Evolutionary conservation across 2,888 invertebrate genomes (phyloP), one percentile per base, ranked within the genome.

Genomic region (Apocheima hispidaria): DNA sequence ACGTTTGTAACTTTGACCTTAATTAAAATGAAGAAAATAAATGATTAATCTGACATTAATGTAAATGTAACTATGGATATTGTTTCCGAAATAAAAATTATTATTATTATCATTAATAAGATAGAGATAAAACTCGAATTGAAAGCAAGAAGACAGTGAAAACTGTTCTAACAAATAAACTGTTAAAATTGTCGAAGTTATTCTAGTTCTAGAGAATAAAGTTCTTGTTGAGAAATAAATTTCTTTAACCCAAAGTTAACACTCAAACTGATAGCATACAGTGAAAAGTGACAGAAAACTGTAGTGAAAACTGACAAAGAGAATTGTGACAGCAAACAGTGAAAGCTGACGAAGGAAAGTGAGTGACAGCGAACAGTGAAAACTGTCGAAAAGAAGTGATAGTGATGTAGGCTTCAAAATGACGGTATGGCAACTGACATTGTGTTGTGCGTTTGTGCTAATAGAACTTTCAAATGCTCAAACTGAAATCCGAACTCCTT

Each of bases 371-470:
- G 14, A 23, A 40, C 10, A 44, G 16, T 28, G 28, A 16, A 26
- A 26, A 28, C 16, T 28, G 16, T 14, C 16, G 23, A 18, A 38
- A 6, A 43, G 20, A 30, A 61, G 43, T 58, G 41, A n/a, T 3
- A 63, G 49, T 44, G 41, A 68, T 64, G 62, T 41, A 36, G 41
- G 28, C 49, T 35, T 16, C 59, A 70, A 65, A 52, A 86, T 84
- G 88, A 79, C 48, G 40, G 0, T 63, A 79, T 84, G 83, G 77
- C 76, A 74, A 57, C 72, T 78, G 20, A 68, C 72, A 16, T 14
- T 84, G 30, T 83, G 30, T 81, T 72, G 55, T 78, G 73, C 68
- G 65, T 82, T 54, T 74, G 16, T 74, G 69, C 64, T 78, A 14
- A n/a, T 40, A 10, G 38, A 44, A 16, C 36, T 54, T 0, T 73